Percentiles rank a stretch among this genome's conserved stretches.
These are phyloP conservation scores for Entomobrya multifasciata DNA, from an alignment of 2,888 invertebrate species.

Conservation along the genomic window DNA sequence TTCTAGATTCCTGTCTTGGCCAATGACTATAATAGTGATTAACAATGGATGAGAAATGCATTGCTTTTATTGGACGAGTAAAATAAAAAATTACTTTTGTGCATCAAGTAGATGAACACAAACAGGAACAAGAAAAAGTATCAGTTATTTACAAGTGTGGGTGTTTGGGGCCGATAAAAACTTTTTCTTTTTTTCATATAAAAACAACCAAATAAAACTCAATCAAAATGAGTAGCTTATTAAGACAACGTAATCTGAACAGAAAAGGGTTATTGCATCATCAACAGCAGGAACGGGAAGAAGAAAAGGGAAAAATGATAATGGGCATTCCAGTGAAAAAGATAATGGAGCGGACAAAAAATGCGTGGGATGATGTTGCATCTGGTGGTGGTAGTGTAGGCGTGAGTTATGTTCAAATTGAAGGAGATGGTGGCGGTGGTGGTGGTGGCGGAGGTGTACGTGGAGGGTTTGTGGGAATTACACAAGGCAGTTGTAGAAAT, in stretches of 20 bases:
- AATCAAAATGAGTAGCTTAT: slow-evolving; percentile 6
- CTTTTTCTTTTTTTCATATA: neutral
- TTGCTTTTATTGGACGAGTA: too few species aligned
- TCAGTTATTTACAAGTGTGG: neutral
- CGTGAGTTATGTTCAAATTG: slow-evolving; percentile 2
- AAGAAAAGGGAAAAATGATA: neutral
- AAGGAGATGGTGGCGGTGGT: slow-evolving; percentile 39
- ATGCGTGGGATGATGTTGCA: slow-evolving; percentile 20
- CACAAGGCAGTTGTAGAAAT: neutral
- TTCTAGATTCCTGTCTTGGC: neutral
- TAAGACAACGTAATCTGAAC: slow-evolving; percentile 42
- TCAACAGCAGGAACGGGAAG: neutral
- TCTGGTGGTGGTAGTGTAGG: neutral
- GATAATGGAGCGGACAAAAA: slow-evolving; percentile 11
- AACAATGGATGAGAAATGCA: slow-evolving; percentile 34
- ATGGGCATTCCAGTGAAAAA: neutral
- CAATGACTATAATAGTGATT: neutral
- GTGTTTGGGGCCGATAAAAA: neutral
- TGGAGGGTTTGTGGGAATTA: too few species aligned
- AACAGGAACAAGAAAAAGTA: neutral
- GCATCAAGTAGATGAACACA: too few species aligned
- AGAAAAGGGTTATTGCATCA: slow-evolving; percentile 7
- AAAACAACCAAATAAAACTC: neutral
- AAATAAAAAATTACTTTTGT: neutral
- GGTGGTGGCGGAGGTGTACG: neutral